Base-by-base conservation (phyloP, 2,888 invertebrate species). In the Rambutsinella grinnellia region DNA sequence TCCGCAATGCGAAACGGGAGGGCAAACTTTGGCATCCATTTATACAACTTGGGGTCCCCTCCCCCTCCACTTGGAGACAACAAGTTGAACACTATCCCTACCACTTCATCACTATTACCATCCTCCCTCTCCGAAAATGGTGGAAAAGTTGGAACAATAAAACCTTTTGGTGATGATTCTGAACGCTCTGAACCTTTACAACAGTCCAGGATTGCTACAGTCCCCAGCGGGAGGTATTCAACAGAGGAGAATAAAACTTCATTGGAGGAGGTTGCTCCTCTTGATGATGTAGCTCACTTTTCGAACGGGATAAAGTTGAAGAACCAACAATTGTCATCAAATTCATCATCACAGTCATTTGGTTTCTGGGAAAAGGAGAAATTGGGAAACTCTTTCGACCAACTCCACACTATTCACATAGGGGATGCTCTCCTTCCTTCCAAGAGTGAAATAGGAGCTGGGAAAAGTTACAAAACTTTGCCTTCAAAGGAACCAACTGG, bases 1-100 rank as follows among this genome's bases (percentile, higher is more conserved):
- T 91, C 93, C 0, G 90, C 91, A 84, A 91, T 93, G 85, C 89
- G 90, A 74, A 94, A 94, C 1, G 94, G 93, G 88, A 88, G 93
- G 79, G 75, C 83, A 36, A 89, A 89, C 44, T 95, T 95, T 85
- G 95, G 95, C n/a, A 90, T 94, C 76, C 95, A 95, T 86, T 88
- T 94, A 49, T 81, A 79, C 49, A 44, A 17, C 46, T n/a, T 44
- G 24, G 44, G 27, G 6, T 24, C 21, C 36, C 10, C 46, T 19
- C 15, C 28, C 23, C 26, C n/a, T 13, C 23, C 19, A 13, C 26
- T 46, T 27, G 21, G 28, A 15, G 27, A 54, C 36, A 19, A 19
- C 21, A 26, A 24, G 44, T 6, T 21, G 2, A 21, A 21, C 36
- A 53, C 28, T 10, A 49, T 21, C 47, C 24, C 23, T 15, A 21